Evolutionary conservation across 2,797 vertebrate genomes (phyloP).

Genomic region (Heteromormyrus szaboi): DNA sequence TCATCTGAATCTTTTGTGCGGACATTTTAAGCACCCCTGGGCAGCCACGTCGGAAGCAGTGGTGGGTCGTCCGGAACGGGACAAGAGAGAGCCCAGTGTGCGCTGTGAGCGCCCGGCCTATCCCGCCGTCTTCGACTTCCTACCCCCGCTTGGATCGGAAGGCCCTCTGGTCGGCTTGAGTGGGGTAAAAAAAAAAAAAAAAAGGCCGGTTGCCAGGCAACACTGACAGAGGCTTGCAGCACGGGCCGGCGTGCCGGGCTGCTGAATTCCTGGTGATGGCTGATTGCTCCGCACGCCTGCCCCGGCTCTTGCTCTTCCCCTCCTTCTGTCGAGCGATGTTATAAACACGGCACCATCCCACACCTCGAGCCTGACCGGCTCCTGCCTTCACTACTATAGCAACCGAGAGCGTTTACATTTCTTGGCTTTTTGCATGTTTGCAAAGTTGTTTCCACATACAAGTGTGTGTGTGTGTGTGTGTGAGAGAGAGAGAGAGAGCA

Average conservation of each 20-base stretch:
- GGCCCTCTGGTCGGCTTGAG: not conserved
- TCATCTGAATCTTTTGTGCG: not conserved
- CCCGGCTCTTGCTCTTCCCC: not conserved
- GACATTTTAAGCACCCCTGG: not conserved
- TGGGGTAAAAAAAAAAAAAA: not conserved
- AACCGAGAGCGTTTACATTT: not conserved
- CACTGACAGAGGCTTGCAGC: not conserved
- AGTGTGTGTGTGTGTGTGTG: not conserved
- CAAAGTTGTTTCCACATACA: not conserved
- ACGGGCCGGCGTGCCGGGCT: not conserved
- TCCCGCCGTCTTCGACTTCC: constrained; percentile 14
- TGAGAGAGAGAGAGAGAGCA: not conserved
- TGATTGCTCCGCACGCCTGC: not conserved
- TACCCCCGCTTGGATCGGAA: constrained; percentile 4
- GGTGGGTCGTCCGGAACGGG: not conserved
- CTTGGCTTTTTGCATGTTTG: not conserved
- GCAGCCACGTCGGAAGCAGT: not conserved
- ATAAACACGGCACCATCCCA: not conserved
- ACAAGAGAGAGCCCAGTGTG: not conserved
- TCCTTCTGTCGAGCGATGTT: no score
- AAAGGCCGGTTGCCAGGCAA: constrained; percentile 9
- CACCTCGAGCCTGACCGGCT: not conserved
- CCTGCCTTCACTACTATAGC: not conserved
- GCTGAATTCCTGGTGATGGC: not conserved
- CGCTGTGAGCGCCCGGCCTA: not conserved